Evolutionary conservation across 1,140 invertebrate genomes (phyloP), one percentile per base, ranked within the genome.

Genomic region (Bacillus rossius): DNA sequence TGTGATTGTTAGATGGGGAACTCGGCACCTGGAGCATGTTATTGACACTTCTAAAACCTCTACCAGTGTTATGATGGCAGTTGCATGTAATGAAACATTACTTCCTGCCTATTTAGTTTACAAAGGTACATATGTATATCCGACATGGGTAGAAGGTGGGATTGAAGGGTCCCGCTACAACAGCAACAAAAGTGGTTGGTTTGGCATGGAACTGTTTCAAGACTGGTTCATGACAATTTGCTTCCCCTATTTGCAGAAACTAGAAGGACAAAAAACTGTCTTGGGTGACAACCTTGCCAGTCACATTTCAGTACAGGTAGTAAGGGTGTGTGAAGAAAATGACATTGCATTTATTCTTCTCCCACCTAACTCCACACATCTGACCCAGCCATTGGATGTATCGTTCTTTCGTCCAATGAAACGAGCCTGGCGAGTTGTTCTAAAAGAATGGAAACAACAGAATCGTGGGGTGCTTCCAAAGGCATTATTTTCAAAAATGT

Each of bases 381-480:
- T 76, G 5, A 57, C 75, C 37, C 72, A 75, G 54, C 72, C 72
- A 16, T 67, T 70, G 14, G 70, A 75, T 59, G 70, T 76, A 1
- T 64, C 61, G 22, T 63, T 73, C 4, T 77, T 73, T 51, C 60
- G 61, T 55, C 65, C 66, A 34, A 22, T 72, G 20, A 72, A 73
- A 63, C 49, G 25, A 5, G 43, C 65, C 34, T 75, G 71, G 72
- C 29, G 29, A 34, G 29, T 34, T 34, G 29, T 34, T 34, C 29
- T 10, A 34, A 34, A 34, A 34, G 29, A 34, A 34, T 7, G 29
- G 29, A 34, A 34, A 34, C 29, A 34, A 34, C 29, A 34, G 29
- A 34, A 34, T 10, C 29, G 29, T 34, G 29, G 29, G 10, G 10
- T 34, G 29, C 29, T 34, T 34, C 29, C 29, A 34, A 34, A 34